phyloP scores from a whole-genome alignment of 2,888 invertebrate genomes.

The Emmelina monodactyla region DNA sequence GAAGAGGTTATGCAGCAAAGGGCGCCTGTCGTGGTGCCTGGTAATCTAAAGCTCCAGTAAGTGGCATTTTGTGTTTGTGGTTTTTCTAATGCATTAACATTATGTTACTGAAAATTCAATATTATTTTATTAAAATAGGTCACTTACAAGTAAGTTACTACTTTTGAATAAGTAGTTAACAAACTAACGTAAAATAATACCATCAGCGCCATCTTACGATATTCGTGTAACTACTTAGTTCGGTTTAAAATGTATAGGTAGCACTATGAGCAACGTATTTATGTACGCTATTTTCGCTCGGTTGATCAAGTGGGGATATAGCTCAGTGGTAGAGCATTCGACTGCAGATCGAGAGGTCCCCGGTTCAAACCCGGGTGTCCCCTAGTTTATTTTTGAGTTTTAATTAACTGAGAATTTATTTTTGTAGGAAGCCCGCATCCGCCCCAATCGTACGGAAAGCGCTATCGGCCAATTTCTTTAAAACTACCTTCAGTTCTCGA shows the following conservation, averaged over 20 bases:
- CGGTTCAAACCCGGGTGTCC: conserved; percentile 66
- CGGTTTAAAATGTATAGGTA: conserved; percentile 19
- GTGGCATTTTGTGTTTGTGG: conserved; percentile 15
- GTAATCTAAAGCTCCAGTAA: conserved; percentile 41
- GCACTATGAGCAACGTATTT: conserved; percentile 16
- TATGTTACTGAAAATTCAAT: not conserved
- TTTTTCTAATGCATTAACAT: not conserved
- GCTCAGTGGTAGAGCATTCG: conserved; percentile 66
- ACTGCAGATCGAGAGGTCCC: conserved; percentile 66
- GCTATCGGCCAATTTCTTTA: conserved; percentile 53
- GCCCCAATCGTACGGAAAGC: conserved; percentile 16
- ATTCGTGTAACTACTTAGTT: too few species aligned
- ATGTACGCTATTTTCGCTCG: conserved; percentile 24
- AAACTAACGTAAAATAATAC: too few species aligned
- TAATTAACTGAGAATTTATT: conserved; percentile 10
- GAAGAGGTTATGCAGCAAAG: conserved; percentile 64
- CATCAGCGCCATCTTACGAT: too few species aligned
- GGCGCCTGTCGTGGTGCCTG: conserved; percentile 59
- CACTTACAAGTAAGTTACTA: not conserved
- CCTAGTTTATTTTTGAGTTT: conserved; percentile 23
- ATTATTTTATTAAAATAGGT: not conserved
- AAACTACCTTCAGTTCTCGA: conserved; percentile 54
- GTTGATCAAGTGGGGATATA: conserved; percentile 34
- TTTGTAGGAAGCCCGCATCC: not conserved
- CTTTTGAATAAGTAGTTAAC: not conserved